These are phyloP conservation scores for Gouania willdenowi DNA, from an alignment of 2,797 vertebrate species.

Conservation along the genomic window DNA sequence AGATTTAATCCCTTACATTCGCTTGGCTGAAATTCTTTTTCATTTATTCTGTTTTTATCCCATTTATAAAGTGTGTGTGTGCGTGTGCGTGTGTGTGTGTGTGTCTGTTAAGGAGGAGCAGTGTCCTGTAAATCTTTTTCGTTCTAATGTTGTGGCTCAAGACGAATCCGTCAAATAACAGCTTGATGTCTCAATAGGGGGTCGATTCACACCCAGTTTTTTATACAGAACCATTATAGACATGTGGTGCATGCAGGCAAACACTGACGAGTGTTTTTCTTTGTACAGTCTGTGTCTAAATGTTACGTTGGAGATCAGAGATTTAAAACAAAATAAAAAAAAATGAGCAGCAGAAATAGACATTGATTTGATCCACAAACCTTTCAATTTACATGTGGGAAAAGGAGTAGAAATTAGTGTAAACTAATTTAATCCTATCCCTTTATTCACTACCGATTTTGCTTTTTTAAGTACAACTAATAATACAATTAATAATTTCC, in stretches of 20 bases:
- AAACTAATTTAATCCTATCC: too few relatives aligned
- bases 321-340: too few relatives aligned
- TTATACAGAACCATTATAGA: neutral
- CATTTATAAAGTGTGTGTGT: neutral
- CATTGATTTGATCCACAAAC: too few relatives aligned
- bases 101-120: conserved; percentile 11
- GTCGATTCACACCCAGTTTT: conserved; percentile 1
- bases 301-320: too few relatives aligned
- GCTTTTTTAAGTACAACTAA: too few relatives aligned
- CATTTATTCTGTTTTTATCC: too few relatives aligned
- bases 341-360: too few relatives aligned
- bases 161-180: conserved; percentile 18
- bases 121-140: conserved; percentile 18
- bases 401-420: too few relatives aligned
- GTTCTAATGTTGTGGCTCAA: conserved; percentile 9
- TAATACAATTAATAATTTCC: too few relatives aligned
- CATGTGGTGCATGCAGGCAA: neutral
- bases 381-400: too few relatives aligned
- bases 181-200: conserved; percentile 32
- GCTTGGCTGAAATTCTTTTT: neutral
- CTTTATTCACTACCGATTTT: too few relatives aligned
- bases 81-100: neutral
- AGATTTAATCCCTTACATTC: conserved; percentile 10
- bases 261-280: conserved; percentile 10
- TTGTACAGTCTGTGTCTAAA: conserved; percentile 1